Conservation (phyloP, 2,888 invertebrate genomes). For the Ganaspis brasiliensis region DNA sequence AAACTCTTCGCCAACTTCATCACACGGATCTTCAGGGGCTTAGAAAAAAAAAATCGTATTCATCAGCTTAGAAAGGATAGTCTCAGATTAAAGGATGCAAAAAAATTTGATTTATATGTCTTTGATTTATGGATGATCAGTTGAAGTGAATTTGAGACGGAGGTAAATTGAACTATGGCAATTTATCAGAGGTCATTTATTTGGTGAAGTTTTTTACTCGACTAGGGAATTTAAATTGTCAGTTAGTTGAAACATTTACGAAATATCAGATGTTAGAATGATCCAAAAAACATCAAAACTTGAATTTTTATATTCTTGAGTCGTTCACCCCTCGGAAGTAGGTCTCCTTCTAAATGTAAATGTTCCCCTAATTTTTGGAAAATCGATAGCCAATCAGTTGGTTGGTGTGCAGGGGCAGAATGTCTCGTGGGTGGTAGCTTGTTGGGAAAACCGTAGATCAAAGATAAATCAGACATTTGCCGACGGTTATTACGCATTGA, state of each 20-base stretch:
- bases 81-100: neutral
- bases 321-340: too few relatives aligned
- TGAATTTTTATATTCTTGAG: too few relatives aligned
- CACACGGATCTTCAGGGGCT: neutral
- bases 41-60: constrained; percentile 9
- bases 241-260: too few relatives aligned
- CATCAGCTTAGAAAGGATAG: neutral
- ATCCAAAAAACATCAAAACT: too few relatives aligned
- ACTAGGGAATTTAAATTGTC: too few relatives aligned
- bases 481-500: constrained; percentile 43
- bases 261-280: too few relatives aligned
- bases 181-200: too few relatives aligned
- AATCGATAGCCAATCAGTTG: constrained; percentile 27
- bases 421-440: constrained; percentile 33
- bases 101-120: too few relatives aligned
- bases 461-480: constrained; percentile 31
- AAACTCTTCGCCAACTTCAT: constrained; percentile 34
- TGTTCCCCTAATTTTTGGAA: constrained; percentile 6
- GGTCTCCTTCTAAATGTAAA: neutral
- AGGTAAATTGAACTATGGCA: too few relatives aligned
- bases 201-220: too few relatives aligned
- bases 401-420: neutral
- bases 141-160: too few relatives aligned
- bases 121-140: too few relatives aligned
- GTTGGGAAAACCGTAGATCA: constrained; percentile 26